Evolutionary conservation across 1,140 invertebrate species (phyloP).

Genomic region (Alviniconcha marisindica): DNA sequence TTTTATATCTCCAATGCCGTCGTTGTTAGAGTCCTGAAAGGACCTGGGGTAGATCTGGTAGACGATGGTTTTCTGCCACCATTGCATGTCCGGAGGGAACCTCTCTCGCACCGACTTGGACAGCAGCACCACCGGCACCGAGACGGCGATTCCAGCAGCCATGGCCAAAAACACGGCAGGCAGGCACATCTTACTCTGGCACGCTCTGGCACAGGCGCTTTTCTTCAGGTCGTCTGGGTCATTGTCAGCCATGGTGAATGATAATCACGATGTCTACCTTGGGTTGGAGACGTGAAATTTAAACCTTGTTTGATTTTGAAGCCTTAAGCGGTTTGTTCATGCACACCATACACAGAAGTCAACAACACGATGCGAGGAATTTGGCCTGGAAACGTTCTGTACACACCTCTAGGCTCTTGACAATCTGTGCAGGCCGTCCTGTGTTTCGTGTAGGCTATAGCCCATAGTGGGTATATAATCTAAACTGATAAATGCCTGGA

Average conservation of each 20-base stretch:
- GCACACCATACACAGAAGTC: too few relatives aligned
- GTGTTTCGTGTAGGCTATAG: too few relatives aligned
- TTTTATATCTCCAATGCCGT: conserved; percentile 86
- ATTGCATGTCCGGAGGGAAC: conserved; percentile 74
- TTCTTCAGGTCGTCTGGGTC: background rate
- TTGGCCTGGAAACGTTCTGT: background rate
- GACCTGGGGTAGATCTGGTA: conserved; percentile 89
- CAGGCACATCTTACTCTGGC: conserved; percentile 42
- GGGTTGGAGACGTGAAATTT: background rate
- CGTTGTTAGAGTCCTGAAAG: conserved; percentile 86
- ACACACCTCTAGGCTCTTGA: background rate
- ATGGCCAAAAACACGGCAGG: conserved; percentile 33
- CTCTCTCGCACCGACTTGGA: conserved; percentile 40
- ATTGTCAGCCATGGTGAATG: background rate
- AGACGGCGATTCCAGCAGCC: conserved; percentile 36
- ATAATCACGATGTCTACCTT: too few relatives aligned
- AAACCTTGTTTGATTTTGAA: background rate
- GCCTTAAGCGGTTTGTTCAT: too few relatives aligned
- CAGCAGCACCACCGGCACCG: conserved; percentile 46
- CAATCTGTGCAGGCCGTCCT: too few relatives aligned
- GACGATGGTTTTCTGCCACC: conserved; percentile 84
- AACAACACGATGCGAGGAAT: background rate
- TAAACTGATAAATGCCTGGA: too few relatives aligned
- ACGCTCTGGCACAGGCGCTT: conserved; percentile 1
- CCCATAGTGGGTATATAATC: too few relatives aligned